Conservation (phyloP, 2,797 vertebrate species). For the Falco naumanni region DNA sequence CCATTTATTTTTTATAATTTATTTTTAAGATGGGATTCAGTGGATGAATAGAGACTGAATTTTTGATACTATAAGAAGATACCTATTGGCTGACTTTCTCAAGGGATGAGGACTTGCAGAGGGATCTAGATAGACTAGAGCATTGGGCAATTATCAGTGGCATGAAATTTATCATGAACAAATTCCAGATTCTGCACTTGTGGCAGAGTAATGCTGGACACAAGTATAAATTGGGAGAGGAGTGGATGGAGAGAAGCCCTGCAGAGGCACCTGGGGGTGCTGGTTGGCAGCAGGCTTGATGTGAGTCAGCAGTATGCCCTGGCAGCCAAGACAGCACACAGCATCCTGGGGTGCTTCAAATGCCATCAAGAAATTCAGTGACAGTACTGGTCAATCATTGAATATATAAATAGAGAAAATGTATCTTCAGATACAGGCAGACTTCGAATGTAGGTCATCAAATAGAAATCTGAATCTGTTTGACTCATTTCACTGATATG, state of each 20-base stretch:
- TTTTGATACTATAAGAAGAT: background rate
- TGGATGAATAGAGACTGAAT: background rate
- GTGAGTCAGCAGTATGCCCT: no score
- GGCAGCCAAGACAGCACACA: rapidly evolving
- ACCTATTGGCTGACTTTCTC: background rate
- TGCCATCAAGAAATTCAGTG: background rate
- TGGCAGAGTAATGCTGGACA: background rate
- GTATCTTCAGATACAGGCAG: background rate
- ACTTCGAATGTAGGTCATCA: background rate
- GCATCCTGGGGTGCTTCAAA: rapidly evolving
- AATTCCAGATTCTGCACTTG: background rate
- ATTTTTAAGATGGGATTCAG: background rate
- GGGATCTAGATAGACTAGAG: background rate
- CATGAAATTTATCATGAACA: background rate
- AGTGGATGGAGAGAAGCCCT: background rate
- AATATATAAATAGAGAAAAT: background rate
- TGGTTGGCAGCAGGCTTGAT: background rate
- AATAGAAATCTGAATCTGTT: background rate
- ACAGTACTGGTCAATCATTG: background rate
- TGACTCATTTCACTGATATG: background rate
- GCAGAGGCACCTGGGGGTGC: background rate
- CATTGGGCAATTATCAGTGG: rapidly evolving
- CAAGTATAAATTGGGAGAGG: background rate
- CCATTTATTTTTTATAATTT: background rate
- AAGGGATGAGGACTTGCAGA: background rate